Percentiles rank a stretch among this genome's conserved stretches.
phyloP scores from a whole-genome alignment of 2,797 vertebrate species.

The Florisuga fusca region DNA sequence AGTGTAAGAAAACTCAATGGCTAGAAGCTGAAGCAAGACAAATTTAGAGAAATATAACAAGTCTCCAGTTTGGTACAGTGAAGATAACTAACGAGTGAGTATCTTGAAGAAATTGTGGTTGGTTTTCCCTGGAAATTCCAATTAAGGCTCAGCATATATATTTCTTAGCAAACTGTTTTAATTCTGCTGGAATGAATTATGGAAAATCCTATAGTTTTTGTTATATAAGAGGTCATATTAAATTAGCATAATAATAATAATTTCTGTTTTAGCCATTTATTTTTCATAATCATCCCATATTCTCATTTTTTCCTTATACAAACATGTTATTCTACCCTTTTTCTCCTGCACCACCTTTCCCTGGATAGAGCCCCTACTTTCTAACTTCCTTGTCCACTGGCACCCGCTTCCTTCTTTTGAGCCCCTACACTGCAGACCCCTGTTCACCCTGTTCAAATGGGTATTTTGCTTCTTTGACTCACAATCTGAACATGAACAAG shows the following conservation, averaged over 20 bases:
- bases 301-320: not conserved
- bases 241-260: not conserved
- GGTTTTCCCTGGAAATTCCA: not conserved
- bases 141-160: not conserved
- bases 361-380: not conserved
- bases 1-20: constrained; percentile 14
- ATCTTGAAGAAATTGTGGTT: not conserved
- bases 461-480: not conserved
- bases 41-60: constrained; percentile 37
- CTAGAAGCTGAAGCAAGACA: constrained; percentile 14
- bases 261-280: not conserved
- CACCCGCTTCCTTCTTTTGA: not conserved
- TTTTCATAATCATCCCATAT: not conserved
- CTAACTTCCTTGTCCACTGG: not conserved
- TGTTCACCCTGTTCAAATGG: not conserved
- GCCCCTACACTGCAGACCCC: not conserved
- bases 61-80: not conserved
- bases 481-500: not conserved
- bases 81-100: not conserved
- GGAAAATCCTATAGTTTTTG: not conserved
- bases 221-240: not conserved
- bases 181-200: not conserved
- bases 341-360: not conserved
- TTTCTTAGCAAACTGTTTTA: not conserved
- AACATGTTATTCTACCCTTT: not conserved